phyloP scores from a whole-genome alignment of 2,113 vertebrate genomes.

The Callipepla californica region DNA sequence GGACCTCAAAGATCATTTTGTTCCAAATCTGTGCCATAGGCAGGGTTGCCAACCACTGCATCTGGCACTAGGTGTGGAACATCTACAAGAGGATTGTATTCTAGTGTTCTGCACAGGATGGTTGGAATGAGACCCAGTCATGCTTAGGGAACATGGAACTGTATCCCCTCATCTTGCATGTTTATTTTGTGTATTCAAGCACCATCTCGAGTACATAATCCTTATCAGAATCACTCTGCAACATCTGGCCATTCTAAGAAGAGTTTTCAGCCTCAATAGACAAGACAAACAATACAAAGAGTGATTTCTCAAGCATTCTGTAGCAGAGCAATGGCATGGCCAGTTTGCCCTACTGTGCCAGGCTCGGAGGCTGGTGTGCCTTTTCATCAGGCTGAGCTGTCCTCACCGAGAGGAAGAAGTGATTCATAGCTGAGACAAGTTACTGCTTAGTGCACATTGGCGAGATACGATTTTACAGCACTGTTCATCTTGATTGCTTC shows the following conservation, averaged over 20 bases:
- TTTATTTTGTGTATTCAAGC: neutral
- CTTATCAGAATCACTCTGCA: neutral
- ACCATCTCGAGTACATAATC: neutral
- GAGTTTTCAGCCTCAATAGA: neutral
- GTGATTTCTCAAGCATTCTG: neutral
- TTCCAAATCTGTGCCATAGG: too few relatives aligned
- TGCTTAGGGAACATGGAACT: neutral
- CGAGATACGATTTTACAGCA: slow-evolving; percentile 35
- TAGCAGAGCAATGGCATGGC: neutral
- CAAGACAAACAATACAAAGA: neutral
- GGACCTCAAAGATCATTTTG: too few relatives aligned
- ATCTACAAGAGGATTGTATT: neutral
- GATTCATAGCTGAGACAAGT: neutral
- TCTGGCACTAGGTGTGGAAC: neutral
- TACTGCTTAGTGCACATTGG: neutral
- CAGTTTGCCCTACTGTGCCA: neutral
- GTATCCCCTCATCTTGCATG: rapidly evolving
- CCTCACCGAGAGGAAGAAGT: neutral
- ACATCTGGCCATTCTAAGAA: rapidly evolving
- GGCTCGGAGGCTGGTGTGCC: neutral
- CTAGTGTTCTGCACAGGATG: neutral
- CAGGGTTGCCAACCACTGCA: too few relatives aligned
- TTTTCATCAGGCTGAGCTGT: neutral
- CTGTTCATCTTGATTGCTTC: slow-evolving; percentile 43
- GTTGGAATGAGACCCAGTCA: neutral